Base-by-base conservation (phyloP, 2,888 invertebrate species). In the Gymnoscelis rufifasciata region DNA sequence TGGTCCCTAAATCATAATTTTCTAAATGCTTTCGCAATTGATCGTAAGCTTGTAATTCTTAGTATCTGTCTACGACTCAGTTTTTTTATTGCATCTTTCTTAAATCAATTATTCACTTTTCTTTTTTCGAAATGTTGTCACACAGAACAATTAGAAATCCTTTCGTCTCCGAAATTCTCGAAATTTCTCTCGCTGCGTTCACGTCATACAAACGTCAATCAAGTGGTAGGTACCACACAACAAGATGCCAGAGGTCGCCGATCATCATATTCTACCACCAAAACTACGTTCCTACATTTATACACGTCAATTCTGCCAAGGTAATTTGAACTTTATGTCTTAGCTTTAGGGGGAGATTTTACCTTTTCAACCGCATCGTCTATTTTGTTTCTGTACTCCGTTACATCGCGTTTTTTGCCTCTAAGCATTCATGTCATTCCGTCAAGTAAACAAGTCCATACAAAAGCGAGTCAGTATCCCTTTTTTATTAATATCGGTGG, bases 161-260 rank as follows among this genome's bases (percentile, higher is more conserved):
- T 65, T 63, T 57, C 56, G 67, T 65, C 63, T 68, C 68, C 60
- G 50, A 66, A 74, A 75, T 83, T 79, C 74, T 61, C 58, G 59
- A 76, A 81, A 82, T 78, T 79, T 81, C 78, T 74, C 75, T 68
- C 58, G 66, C 74, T 60, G 74, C 65, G 74, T 59, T 63, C 56
- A 58, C 71, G 71, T 79, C 83, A 81, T 79, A 80, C 78, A 84
- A 69, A 80, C 74, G 86, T 86, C 87, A 86, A 83, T 86, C 87
- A 86, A 63, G 62, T 43, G 27, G 59, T 62, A 62, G 27, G 59
- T 62, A 62, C 80, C 82, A 77, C 83, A 74, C 79, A 80, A 66
- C 76, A 70, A 68, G 83, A 73, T 69, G 82, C 63, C 73, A 82
- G 64, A 82, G 84, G 83, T 83, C 83, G 76, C 66, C 69, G 79